phyloP scores from a whole-genome alignment of 2,888 invertebrate genomes.

The Acleris cristana region DNA sequence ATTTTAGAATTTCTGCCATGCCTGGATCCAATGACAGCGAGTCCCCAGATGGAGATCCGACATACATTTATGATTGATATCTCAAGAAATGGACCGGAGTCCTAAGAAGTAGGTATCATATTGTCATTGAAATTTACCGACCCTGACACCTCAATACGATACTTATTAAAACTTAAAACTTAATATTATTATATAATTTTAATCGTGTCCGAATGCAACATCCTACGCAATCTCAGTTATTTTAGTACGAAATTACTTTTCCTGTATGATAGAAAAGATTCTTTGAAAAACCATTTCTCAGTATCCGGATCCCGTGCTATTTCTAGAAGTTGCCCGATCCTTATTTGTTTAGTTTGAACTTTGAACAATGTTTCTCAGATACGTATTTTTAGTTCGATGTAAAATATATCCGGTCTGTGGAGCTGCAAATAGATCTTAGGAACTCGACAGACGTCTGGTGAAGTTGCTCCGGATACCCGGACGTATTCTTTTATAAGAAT shows the following conservation, averaged over 20 bases:
- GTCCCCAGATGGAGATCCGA: too few relatives aligned
- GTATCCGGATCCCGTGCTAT: conserved; percentile 1
- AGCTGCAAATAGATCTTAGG: conserved; percentile 50
- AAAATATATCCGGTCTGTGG: conserved; percentile 47
- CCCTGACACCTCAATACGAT: too few relatives aligned
- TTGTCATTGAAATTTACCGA: too few relatives aligned
- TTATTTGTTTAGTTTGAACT: conserved; percentile 42
- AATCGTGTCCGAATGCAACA: too few relatives aligned
- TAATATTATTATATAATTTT: too few relatives aligned
- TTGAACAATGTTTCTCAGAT: conserved; percentile 41
- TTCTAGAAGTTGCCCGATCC: conserved; percentile 29
- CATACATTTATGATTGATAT: too few relatives aligned
- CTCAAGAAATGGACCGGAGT: too few relatives aligned
- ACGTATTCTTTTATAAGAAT: conserved; percentile 45
- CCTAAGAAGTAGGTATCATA: too few relatives aligned
- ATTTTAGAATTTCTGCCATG: too few relatives aligned
- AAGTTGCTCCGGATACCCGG: conserved; percentile 50
- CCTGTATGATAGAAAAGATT: background rate
- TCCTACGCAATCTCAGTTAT: too few relatives aligned
- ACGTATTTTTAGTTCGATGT: conserved; percentile 43
- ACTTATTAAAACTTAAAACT: too few relatives aligned
- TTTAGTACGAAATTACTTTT: background rate
- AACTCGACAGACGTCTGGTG: conserved; percentile 47
- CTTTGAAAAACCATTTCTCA: conserved; percentile 6
- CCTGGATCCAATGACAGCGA: too few relatives aligned